These are phyloP conservation scores for Octodonta nipae DNA, from an alignment of 2,888 invertebrate species.

Conservation along the genomic window DNA sequence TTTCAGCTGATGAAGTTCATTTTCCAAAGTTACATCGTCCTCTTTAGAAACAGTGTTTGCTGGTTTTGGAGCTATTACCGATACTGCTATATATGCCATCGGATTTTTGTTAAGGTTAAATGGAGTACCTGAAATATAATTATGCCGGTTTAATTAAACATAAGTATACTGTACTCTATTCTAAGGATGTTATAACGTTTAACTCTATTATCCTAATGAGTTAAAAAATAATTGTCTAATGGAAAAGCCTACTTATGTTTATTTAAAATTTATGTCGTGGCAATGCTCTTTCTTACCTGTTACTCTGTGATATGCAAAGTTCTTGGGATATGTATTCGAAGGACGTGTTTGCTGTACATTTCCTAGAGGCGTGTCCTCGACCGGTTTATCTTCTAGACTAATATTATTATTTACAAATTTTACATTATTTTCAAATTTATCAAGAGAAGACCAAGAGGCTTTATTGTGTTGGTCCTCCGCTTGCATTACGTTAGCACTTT, in stretches of 20 bases:
- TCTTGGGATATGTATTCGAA: slow-evolving; percentile 26
- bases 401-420: slow-evolving; percentile 15
- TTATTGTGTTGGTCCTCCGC: not conserved
- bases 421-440: slow-evolving; percentile 6
- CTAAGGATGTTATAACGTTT: no score
- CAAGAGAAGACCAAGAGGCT: no score
- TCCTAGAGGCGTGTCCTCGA: no score
- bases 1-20: slow-evolving; percentile 31
- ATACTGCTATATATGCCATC: slow-evolving; percentile 35
- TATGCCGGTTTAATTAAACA: no score
- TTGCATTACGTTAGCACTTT: slow-evolving; percentile 5
- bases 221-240: no score
- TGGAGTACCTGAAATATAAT: slow-evolving; percentile 24
- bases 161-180: no score
- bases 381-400: slow-evolving; percentile 5
- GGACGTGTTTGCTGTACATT: slow-evolving; percentile 7
- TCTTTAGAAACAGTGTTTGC: slow-evolving; percentile 18
- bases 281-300: slow-evolving; percentile 27
- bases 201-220: no score
- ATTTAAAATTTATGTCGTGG: no score
- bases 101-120: slow-evolving; percentile 29
- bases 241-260: no score
- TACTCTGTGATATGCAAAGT: slow-evolving; percentile 35
- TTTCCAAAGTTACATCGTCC: slow-evolving; percentile 28
- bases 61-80: slow-evolving; percentile 33